Evolutionary conservation across 2,797 vertebrate species (phyloP), one percentile per base, ranked within the genome.

Genomic region (Malurus leucopterus): DNA sequence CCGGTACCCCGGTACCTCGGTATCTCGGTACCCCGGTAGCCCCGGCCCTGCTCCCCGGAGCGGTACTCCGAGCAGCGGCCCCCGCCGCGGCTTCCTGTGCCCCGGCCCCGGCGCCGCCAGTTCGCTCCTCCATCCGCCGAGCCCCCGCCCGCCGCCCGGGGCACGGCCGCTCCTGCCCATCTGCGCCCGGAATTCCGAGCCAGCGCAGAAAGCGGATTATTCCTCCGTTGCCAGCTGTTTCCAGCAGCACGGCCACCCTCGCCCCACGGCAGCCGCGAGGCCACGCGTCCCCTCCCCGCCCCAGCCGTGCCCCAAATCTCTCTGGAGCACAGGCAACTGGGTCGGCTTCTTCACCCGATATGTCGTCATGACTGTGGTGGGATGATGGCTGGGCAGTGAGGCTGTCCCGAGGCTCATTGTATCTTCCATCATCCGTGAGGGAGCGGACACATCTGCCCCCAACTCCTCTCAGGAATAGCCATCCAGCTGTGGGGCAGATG

Each of bases 151-250:
- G 34, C 72, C 32, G 41, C 46, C 47, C 27, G 27, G n/a, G 27
- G 17, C 64, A 29, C 47, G 54, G 79, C 54, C 24, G 49, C 67
- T 82, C 53, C 54, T 17, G 49, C 29, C 91, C 91, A 68, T 85
- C 88, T 84, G 89, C 43, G 57, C 47, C 16, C 34, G 16, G 36
- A 57, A 46, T 67, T 46, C 18, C 30, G 64, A 63, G 51, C 32
- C 86, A 24, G 69, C 4, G 27, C 13, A 13, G 69, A 82, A 86
- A 92, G 78, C 16, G 89, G 90, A 82, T 93, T 84, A 76, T 5
- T 14, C 17, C 43, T 15, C 32, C 5, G 7, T 43, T 14, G 15
- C 57, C 90, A 91, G 93, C 83, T 92, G 84, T 71, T 95, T 47
- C 32, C 82, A 87, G 86, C 65, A 47, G 71, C 22, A 4, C 62